Base-by-base conservation (phyloP, 2,797 vertebrate species). In the Anisognathus igniventris region DNA sequence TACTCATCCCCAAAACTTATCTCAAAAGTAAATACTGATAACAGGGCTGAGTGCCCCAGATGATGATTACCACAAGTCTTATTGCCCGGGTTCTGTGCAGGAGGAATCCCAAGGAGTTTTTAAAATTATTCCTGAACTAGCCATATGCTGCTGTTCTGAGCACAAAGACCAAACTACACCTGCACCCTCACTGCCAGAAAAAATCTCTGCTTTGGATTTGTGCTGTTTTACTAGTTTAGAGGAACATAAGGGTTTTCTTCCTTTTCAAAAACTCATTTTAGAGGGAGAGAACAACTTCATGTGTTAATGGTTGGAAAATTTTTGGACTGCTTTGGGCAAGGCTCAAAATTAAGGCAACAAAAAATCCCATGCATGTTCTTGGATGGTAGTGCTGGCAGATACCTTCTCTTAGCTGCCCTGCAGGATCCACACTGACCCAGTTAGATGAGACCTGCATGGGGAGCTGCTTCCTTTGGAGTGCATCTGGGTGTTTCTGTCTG, bases 341-440 rank as follows among this genome's bases (percentile, higher is more conserved):
- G 15, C 31, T 93, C 66, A 84, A 37, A 75, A 70, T 39, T 33
- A 58, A 88, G 33, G 44, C 71, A 82, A 45, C 9, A 19, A 54
- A 50, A 9, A 16, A 1, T 3, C 11, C 16, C 31, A 0, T 62
- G 7, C 16, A n/a, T 11, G 0, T 56, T 76, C 51, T 70, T 66
- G 58, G 40, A 56, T 25, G 39, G 15, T 61, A 35, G 31, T 57
- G 30, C 56, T 85, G 56, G 21, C 10, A 85, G 78, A 40, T 64
- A n/a, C 9, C 7, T 20, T 66, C 1, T 5, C 57, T 47, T 25
- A 61, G 33, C 66, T 90, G 47, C 50, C 14, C 6, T 37, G 22
- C 1, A 4, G 45, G 28, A 56, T 64, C 48, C 21, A 8, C 14
- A 6, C 27, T 58, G 40, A 62, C 20, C 31, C 25, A 86, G 13